Base-by-base conservation (phyloP, 2,797 vertebrate genomes). In the Urophycis tenuis region DNA sequence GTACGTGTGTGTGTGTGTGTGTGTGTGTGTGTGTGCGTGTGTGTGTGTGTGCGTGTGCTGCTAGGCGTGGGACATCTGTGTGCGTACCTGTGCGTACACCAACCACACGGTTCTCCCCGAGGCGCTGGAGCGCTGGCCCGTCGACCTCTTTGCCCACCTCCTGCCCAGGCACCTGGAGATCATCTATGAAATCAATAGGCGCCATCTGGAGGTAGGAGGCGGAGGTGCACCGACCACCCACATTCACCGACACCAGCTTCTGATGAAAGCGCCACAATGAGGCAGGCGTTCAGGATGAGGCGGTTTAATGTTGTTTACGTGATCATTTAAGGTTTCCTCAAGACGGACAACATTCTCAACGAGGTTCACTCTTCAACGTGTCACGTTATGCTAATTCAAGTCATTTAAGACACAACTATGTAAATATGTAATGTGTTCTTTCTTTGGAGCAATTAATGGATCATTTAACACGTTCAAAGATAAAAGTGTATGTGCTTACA, bases 41-140 rank as follows among this genome's bases (percentile, higher is more conserved):
- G 49, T 53, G 49, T 53, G 49, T n/a, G 49, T 53, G 41, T 45
- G 41, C 17, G 41, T 45, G 19, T 53, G 53, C 32, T 75, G 69
- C 31, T 80, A 99, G 98, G 97, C 97, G 79, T 99, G 97, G 97
- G 94, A 97, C 64, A 92, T 99, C 89, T 96, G 95, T 0, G 93
- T 93, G 39, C 93, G 77, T 77, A 98, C 96, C 19, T 98, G 96
- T 17, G 97, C 97, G 0, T 99, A 99, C 88, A 99, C 97, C 86
- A 99, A 99, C 83, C 97, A 99, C 92, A 99, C 96, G 0, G 96
- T 99, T 82, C 93, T 99, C 69, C 98, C 98, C 0, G 97, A 99
- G 86, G 97, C 97, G 77, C 90, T 99, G 90, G 98, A 99, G 87
- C 95, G 96, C 82, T 99, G 98, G 96, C 97, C 97, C 0, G 93